Conservation (phyloP, 2,797 vertebrate genomes). For the Pseudochromis fuscus region DNA sequence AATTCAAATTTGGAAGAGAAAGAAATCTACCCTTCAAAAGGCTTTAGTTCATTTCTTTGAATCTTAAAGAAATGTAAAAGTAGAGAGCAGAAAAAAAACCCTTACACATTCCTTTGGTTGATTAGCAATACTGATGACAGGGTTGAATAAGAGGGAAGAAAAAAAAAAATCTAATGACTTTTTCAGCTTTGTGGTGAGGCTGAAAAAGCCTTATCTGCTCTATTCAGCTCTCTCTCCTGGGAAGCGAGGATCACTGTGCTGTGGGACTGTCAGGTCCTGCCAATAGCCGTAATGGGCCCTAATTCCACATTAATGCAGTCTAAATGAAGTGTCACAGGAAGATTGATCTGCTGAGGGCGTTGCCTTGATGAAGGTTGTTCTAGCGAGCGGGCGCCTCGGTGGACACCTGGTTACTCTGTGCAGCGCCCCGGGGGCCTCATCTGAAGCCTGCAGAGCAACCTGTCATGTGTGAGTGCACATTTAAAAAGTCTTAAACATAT, state of each 20-base stretch:
- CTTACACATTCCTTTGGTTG: constrained; percentile 83
- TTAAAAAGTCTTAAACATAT: constrained; percentile 47
- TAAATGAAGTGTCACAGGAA: constrained; percentile 97
- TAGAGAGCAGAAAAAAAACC: constrained; percentile 59
- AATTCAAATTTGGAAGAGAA: constrained; percentile 41
- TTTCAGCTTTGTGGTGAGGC: constrained; percentile 74
- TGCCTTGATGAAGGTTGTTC: constrained; percentile 88
- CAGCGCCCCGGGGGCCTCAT: constrained; percentile 81
- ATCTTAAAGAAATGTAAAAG: constrained; percentile 48
- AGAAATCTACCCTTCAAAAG: constrained; percentile 69
- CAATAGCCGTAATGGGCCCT: constrained; percentile 93
- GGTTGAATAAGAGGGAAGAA: constrained; percentile 69
- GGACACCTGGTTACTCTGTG: constrained; percentile 84
- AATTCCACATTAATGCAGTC: constrained; percentile 98
- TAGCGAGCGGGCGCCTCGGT: constrained; percentile 86
- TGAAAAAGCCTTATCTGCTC: constrained; percentile 84
- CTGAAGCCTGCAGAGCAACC: constrained; percentile 69
- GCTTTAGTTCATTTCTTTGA: constrained; percentile 61
- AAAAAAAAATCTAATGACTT: constrained; percentile 79
- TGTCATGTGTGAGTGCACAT: constrained; percentile 48
- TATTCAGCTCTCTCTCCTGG: constrained; percentile 84
- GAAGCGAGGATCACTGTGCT: constrained; percentile 83
- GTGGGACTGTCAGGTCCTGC: constrained; percentile 90
- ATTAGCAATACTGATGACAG: constrained; percentile 85
- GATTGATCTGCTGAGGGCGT: constrained; percentile 92